Percentiles rank a stretch among this genome's conserved stretches.
These are phyloP conservation scores for Ormyrus thymus DNA, from an alignment of 2,888 invertebrate genomes.

Conservation along the genomic window DNA sequence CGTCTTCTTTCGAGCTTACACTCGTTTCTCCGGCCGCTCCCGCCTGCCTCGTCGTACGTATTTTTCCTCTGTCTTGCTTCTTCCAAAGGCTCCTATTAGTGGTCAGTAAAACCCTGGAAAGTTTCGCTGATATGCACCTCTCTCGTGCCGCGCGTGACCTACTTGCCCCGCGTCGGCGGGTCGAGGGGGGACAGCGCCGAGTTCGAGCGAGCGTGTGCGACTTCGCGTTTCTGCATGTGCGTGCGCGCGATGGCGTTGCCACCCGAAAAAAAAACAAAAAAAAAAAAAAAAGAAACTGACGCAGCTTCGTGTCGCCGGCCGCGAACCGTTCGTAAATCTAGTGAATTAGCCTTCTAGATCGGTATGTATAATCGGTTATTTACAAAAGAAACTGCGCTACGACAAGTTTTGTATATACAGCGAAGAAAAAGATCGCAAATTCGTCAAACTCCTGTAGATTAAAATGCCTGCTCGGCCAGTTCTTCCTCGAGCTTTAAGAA, in stretches of 20 bases:
- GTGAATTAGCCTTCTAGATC: background rate
- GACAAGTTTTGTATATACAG: too few relatives aligned
- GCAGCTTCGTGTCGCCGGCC: background rate
- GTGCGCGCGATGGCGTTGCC: too few relatives aligned
- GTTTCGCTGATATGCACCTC: conserved; percentile 16
- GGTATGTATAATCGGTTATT: conserved; percentile 15
- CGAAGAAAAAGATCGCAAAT: too few relatives aligned
- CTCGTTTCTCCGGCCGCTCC: background rate
- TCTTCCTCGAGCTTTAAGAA: too few relatives aligned
- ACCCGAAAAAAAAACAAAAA: background rate
- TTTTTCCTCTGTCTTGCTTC: conserved; percentile 13
- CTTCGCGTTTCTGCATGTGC: too few relatives aligned
- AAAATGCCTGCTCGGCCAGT: too few relatives aligned
- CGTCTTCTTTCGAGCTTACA: conserved; percentile 8
- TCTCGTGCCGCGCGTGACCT: conserved; percentile 31
- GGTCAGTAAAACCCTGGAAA: conserved; percentile 42
- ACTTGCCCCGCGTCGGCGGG: conserved; percentile 27
- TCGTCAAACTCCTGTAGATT: too few relatives aligned
- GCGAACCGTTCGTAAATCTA: too few relatives aligned
- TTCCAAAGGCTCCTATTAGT: conserved; percentile 33
- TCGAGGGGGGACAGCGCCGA: conserved; percentile 4
- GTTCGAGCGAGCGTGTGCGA: background rate
- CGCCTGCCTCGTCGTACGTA: background rate
- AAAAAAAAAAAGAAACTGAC: background rate
- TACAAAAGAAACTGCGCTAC: conserved; percentile 3